phyloP scores from a whole-genome alignment of 2,797 vertebrate genomes.

The Anniella stebbinsi region DNA sequence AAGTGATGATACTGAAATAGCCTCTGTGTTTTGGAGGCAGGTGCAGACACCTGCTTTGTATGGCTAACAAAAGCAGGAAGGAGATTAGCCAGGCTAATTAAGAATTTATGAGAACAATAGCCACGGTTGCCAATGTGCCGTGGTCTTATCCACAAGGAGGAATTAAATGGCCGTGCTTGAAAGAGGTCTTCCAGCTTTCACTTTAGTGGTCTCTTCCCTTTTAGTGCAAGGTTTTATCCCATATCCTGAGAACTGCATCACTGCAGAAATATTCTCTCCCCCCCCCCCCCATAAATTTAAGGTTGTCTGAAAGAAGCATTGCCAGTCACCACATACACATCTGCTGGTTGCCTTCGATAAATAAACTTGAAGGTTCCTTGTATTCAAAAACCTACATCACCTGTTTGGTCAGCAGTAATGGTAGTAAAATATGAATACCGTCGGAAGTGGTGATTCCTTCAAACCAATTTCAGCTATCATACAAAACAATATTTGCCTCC shows the following conservation, averaged over 20 bases:
- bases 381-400: not conserved
- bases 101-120: conserved; percentile 7
- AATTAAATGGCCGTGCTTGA: not conserved
- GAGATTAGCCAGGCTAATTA: not conserved
- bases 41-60: not conserved
- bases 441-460: not conserved
- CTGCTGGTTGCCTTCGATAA: not conserved
- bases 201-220: not conserved
- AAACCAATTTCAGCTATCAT: not conserved
- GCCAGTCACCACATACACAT: not conserved
- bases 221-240: not conserved
- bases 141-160: not conserved
- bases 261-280: too few species aligned
- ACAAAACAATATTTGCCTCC: not conserved
- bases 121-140: not conserved
- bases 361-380: not conserved
- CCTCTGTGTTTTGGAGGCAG: not conserved
- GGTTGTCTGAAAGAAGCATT: not conserved
- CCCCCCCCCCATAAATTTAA: too few species aligned
- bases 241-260: not conserved
- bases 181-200: not conserved
- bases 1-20: not conserved
- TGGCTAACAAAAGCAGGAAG: conserved; percentile 13
- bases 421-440: not conserved
- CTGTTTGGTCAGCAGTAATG: not conserved